These are phyloP conservation scores for Zosterops japonicus DNA, from an alignment of 2,113 vertebrate species.

Conservation along the genomic window DNA sequence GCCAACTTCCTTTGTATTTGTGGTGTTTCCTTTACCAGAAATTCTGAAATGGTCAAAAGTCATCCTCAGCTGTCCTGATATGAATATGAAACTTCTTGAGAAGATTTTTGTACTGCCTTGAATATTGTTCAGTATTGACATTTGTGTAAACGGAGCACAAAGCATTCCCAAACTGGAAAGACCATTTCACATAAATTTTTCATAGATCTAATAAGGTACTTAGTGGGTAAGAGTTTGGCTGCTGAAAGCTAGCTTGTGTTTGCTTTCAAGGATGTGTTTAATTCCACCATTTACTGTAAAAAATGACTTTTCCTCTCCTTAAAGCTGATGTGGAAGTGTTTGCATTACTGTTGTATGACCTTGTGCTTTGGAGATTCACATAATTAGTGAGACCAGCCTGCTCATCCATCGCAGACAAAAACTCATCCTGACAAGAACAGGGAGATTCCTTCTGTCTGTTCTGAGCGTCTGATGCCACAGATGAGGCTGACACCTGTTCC, in stretches of 20 bases:
- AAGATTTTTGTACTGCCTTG: neutral
- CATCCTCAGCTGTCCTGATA: neutral
- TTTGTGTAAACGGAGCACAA: neutral
- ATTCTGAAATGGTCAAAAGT: neutral
- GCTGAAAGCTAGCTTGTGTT: neutral
- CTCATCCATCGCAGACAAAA: neutral
- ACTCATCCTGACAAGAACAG: neutral
- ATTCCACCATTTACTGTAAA: neutral
- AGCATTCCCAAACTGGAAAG: neutral
- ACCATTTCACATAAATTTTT: neutral
- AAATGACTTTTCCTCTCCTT: neutral
- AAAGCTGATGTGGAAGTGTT: neutral
- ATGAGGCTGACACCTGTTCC: neutral
- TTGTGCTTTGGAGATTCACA: neutral
- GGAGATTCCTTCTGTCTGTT: neutral
- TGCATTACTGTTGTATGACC: neutral
- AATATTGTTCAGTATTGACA: neutral
- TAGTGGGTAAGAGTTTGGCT: neutral
- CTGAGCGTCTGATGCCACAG: rapidly evolving
- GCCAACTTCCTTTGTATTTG: neutral
- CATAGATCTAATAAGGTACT: neutral
- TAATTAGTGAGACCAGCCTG: neutral
- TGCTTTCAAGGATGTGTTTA: neutral
- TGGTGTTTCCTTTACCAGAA: neutral
- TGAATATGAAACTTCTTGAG: neutral